These are phyloP conservation scores for Brachyptera risi DNA, from an alignment of 2,888 invertebrate genomes.

Conservation along the genomic window DNA sequence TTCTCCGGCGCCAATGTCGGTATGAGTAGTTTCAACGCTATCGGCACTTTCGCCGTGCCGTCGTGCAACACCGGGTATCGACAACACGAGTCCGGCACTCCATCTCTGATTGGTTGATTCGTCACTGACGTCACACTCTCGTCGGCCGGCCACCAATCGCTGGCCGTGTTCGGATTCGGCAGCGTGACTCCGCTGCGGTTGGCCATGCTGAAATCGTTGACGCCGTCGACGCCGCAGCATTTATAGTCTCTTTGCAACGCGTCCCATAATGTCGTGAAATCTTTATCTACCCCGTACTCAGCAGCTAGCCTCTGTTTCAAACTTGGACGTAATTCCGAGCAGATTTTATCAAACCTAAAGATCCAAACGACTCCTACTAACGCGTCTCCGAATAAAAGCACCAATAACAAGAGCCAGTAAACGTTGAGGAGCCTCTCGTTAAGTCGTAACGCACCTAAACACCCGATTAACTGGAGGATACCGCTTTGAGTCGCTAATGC, in stretches of 20 bases:
- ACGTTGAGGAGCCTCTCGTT: conserved; percentile 77
- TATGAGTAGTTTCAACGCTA: not conserved
- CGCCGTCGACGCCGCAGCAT: conserved; percentile 76
- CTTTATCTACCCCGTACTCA: conserved; percentile 68
- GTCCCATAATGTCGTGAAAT: conserved; percentile 75
- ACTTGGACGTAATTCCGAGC: conserved; percentile 67
- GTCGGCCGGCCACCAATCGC: not conserved
- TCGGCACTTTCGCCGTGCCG: not conserved
- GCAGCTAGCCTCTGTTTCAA: conserved; percentile 57
- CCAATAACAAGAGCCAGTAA: conserved; percentile 76
- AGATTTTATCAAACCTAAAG: conserved; percentile 60
- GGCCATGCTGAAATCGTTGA: conserved; percentile 41
- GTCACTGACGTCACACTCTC: not conserved
- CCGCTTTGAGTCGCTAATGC: conserved; percentile 71
- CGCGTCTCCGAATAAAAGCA: conserved; percentile 76
- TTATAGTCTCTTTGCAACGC: conserved; percentile 67
- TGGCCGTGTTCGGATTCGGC: no score
- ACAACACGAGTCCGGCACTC: conserved; percentile 1
- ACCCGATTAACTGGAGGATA: conserved; percentile 69
- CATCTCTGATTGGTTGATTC: not conserved
- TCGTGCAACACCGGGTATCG: not conserved
- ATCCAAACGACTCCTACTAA: conserved; percentile 68
- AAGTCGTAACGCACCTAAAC: conserved; percentile 73
- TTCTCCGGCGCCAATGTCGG: not conserved
- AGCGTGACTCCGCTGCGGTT: not conserved